Evolutionary conservation across 2,797 vertebrate species (phyloP).

Genomic region (Semaprochilodus insignis): DNA sequence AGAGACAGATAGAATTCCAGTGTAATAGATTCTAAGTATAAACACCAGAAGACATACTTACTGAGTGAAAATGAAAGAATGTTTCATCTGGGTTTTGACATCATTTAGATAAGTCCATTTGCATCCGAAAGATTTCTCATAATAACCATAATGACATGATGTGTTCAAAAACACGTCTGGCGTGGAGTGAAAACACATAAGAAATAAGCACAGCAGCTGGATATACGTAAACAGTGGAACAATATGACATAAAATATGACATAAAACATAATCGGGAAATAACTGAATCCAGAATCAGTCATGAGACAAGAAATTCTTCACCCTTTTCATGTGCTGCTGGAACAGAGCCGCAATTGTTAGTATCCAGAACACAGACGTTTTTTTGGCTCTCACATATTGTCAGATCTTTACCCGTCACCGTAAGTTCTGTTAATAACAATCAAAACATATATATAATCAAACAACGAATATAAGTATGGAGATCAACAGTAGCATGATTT

Average conservation of each 20-base stretch:
- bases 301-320: neutral
- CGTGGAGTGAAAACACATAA: neutral
- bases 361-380: constrained; percentile 44
- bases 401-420: constrained; percentile 38
- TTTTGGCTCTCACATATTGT: constrained; percentile 13
- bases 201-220: neutral
- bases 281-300: neutral
- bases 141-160: constrained; percentile 43
- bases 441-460: constrained; percentile 11
- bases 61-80: constrained; percentile 49
- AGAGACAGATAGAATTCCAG: no score
- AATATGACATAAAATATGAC: neutral
- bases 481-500: neutral
- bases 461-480: neutral
- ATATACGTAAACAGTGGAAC: neutral
- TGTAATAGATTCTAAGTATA: neutral
- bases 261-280: no score
- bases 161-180: constrained; percentile 54
- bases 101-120: constrained; percentile 47
- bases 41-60: constrained; percentile 29
- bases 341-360: constrained; percentile 1
- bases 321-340: neutral
- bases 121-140: constrained; percentile 40
- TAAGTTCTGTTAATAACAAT: constrained; percentile 48
- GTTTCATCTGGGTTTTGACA: neutral